A percentile compares a stretch with the other conserved stretches of the same genome.
phyloP scores from a whole-genome alignment of 2,888 invertebrate species.

The Morpho helenor region DNA sequence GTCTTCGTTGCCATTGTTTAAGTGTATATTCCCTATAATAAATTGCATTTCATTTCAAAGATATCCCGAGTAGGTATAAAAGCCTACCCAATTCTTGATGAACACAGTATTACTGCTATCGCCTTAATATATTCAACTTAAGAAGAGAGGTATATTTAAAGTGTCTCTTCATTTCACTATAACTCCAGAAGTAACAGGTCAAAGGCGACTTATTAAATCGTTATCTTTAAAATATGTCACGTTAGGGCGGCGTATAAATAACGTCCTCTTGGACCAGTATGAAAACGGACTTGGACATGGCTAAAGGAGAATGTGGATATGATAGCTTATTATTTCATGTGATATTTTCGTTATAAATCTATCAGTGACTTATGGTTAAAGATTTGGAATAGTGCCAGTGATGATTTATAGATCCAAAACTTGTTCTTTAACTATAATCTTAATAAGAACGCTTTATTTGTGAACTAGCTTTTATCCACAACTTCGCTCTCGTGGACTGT shows the following conservation, averaged over 20 bases:
- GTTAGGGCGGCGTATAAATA: slow-evolving; percentile 66
- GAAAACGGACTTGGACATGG: slow-evolving; percentile 35
- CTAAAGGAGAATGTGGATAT: slow-evolving; percentile 21
- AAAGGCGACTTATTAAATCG: slow-evolving; percentile 72
- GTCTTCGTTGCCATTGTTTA: no score
- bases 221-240: slow-evolving; percentile 74
- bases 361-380: neutral
- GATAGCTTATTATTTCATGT: slow-evolving; percentile 7
- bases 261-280: slow-evolving; percentile 39
- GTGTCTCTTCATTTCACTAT: slow-evolving; percentile 25
- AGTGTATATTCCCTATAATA: no score
- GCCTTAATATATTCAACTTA: neutral
- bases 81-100: no score
- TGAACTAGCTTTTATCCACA: no score
- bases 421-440: no score
- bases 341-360: neutral
- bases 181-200: slow-evolving; percentile 50
- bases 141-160: neutral
- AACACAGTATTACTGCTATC: no score
- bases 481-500: no score
- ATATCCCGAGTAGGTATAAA: no score
- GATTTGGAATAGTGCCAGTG: neutral
- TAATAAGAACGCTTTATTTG: no score
- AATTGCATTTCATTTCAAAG: no score
- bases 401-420: no score